Conservation (phyloP, 2,113 vertebrate species). For the Etheostoma cragini region DNA sequence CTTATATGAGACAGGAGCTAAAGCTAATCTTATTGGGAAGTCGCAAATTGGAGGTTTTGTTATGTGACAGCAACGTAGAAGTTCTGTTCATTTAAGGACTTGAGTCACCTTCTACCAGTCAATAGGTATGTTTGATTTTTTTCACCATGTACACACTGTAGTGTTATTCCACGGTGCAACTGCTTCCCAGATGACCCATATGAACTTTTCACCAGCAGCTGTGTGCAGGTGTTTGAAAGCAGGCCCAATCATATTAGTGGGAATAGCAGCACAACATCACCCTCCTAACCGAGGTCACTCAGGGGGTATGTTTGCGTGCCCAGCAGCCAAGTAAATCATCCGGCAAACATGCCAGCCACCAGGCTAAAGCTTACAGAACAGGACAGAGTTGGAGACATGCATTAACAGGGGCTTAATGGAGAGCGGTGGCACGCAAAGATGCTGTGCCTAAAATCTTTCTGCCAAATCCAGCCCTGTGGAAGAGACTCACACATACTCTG, state of each 20-base stretch:
- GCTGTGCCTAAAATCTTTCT: conserved; percentile 26
- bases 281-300: conserved; percentile 20
- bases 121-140: not conserved
- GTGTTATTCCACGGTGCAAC: not conserved
- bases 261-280: conserved; percentile 41
- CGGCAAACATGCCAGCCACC: conserved; percentile 63
- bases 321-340: conserved; percentile 58
- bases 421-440: conserved; percentile 53
- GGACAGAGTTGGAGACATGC: conserved; percentile 44
- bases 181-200: not conserved
- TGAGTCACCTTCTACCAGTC: not conserved
- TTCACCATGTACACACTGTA: not conserved
- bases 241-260: conserved; percentile 40
- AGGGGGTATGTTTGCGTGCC: conserved; percentile 55
- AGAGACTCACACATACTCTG: not conserved
- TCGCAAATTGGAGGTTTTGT: too few relatives aligned
- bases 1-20: not conserved
- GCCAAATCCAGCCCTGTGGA: conserved; percentile 17
- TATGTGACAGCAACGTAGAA: not conserved
- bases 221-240: conserved; percentile 39
- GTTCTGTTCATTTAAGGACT: not conserved
- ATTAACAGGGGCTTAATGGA: conserved; percentile 62
- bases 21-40: not conserved
- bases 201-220: conserved; percentile 34
- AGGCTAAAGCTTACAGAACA: conserved; percentile 70